These are phyloP conservation scores for Agrochola macilenta DNA, from an alignment of 2,888 invertebrate genomes.

Conservation along the genomic window DNA sequence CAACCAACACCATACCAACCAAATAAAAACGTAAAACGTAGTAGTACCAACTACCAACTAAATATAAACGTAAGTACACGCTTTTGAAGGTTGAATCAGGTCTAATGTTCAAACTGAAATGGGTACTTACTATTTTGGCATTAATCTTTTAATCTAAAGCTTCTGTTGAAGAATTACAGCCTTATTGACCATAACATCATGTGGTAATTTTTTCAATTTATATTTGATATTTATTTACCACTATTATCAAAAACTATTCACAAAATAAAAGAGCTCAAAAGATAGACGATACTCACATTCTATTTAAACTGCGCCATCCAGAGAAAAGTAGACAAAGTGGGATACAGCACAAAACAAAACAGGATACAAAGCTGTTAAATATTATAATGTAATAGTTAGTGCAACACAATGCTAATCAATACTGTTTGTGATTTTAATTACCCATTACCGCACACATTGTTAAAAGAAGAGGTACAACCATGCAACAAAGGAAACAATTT, in stretches of 20 bases:
- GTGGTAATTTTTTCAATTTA: not conserved
- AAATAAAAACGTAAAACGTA: not conserved
- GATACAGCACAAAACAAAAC: slow-evolving; percentile 1
- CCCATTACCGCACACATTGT: slow-evolving; percentile 8
- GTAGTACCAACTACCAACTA: no score
- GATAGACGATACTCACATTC: not conserved
- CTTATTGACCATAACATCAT: not conserved
- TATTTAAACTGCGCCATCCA: not conserved
- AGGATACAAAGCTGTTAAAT: slow-evolving; percentile 10
- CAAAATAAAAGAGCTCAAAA: not conserved
- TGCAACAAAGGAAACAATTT: slow-evolving; percentile 4
- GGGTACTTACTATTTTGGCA: not conserved
- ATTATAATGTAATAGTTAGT: slow-evolving; percentile 17
- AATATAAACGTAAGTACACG: not conserved
- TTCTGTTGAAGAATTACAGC: not conserved
- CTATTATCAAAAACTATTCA: slow-evolving; percentile 1
- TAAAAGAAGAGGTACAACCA: not conserved
- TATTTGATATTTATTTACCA: not conserved
- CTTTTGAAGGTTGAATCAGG: not conserved
- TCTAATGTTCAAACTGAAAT: not conserved
- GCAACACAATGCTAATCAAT: slow-evolving; percentile 20
- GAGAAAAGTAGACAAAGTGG: not conserved
- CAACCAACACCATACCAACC: no score
- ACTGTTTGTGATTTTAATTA: slow-evolving; percentile 25
- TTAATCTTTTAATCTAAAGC: not conserved